Conservation (phyloP, 64 coral and sea anemone species). For the Actinia equina region DNA sequence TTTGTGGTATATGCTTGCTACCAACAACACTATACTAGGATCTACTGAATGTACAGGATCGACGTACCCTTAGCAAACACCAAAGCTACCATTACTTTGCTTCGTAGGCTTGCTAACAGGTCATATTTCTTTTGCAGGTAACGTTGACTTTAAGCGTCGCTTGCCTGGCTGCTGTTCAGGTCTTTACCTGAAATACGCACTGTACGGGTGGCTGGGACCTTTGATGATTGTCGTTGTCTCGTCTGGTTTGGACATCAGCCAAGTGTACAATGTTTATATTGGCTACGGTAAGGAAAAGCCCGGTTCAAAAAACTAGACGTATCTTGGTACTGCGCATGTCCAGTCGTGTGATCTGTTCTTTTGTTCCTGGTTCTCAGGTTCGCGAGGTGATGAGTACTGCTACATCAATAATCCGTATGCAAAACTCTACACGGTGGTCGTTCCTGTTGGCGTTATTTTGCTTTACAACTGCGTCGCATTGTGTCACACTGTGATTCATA, state of each 20-base stretch:
- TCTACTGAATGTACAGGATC: too few species aligned
- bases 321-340: neutral
- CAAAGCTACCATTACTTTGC: too few species aligned
- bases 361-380: neutral
- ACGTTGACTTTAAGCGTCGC: neutral
- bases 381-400: neutral
- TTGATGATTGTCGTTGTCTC: neutral
- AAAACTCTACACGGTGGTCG: constrained; percentile 15
- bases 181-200: constrained; percentile 4
- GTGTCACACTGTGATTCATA: constrained; percentile 36
- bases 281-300: constrained; percentile 12
- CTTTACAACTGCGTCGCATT: constrained; percentile 45
- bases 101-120: too few species aligned
- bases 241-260: neutral
- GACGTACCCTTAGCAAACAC: too few species aligned
- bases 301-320: too few species aligned
- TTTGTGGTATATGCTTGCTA: too few species aligned
- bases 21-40: too few species aligned
- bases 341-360: neutral
- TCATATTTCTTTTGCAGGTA: neutral
- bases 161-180: neutral
- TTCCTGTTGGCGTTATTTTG: constrained; percentile 34
- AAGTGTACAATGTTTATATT: neutral
- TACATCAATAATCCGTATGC: constrained; percentile 32
- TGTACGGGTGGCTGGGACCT: neutral